These are phyloP conservation scores for Zosterops borbonicus DNA, from an alignment of 2,113 vertebrate species.

Conservation along the genomic window DNA sequence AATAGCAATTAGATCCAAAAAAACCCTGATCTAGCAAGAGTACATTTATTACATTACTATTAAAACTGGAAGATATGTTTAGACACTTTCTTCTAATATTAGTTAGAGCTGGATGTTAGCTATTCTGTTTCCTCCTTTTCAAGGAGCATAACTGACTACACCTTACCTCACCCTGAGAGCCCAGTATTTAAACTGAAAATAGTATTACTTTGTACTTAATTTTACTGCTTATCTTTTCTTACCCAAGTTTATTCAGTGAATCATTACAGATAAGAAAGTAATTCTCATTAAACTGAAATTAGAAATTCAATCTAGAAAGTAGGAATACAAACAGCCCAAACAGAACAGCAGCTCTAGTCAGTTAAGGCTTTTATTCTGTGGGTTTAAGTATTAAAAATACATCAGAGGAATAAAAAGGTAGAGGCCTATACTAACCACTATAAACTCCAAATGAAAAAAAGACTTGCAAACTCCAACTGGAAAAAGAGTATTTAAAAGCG, in stretches of 20 bases:
- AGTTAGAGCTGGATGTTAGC: neutral
- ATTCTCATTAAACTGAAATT: neutral
- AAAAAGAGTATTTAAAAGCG: neutral
- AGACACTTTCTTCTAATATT: neutral
- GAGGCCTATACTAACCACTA: neutral
- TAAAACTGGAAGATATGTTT: neutral
- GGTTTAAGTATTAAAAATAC: neutral
- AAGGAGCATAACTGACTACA: neutral
- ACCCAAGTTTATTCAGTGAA: neutral
- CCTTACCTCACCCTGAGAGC: neutral
- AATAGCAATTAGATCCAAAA: neutral
- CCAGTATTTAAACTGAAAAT: neutral
- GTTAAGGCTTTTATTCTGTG: neutral
- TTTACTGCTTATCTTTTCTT: neutral
- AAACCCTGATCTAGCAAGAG: rapidly evolving
- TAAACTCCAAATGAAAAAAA: neutral
- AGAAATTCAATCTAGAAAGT: neutral
- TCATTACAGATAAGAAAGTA: neutral
- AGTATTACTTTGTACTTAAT: neutral
- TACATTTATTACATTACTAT: neutral
- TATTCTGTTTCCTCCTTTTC: neutral
- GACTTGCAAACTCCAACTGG: neutral
- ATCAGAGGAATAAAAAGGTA: neutral
- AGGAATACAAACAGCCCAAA: neutral
- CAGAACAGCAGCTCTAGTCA: neutral